Evolutionary conservation across 2,113 vertebrate species (phyloP).

Genomic region (Vidua macroura): DNA sequence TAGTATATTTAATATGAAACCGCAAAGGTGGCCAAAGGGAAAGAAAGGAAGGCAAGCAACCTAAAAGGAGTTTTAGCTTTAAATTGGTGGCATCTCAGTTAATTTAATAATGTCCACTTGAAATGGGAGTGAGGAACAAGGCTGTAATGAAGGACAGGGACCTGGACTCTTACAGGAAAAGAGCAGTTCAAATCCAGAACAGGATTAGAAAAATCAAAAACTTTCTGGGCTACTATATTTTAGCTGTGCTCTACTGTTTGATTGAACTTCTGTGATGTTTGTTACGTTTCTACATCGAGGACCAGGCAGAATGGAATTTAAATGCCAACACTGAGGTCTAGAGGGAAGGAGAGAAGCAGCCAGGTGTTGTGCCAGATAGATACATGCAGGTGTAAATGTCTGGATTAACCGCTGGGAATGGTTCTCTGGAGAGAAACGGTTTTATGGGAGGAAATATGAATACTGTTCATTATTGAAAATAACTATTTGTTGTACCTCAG

Average conservation of each 20-base stretch:
- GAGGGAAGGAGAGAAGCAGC: background rate
- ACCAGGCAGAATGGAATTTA: background rate
- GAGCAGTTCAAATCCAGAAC: background rate
- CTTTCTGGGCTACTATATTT: background rate
- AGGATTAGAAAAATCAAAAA: background rate
- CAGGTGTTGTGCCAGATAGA: too few relatives aligned
- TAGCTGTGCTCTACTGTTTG: background rate
- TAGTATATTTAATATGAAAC: background rate
- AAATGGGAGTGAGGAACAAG: background rate
- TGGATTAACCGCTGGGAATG: background rate
- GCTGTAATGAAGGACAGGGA: background rate
- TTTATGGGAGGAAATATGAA: background rate
- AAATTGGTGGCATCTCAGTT: background rate
- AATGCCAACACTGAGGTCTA: background rate
- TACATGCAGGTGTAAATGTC: background rate
- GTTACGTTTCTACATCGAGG: background rate
- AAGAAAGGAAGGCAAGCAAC: background rate
- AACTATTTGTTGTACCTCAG: background rate
- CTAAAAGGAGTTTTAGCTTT: background rate
- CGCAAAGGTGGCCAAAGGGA: background rate
- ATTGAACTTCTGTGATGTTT: accelerated
- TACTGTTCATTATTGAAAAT: background rate
- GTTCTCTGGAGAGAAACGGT: background rate
- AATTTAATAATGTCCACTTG: background rate
- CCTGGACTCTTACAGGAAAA: background rate